Percentiles rank a stretch among this genome's conserved stretches.
phyloP scores from a whole-genome alignment of 2,888 invertebrate genomes.

The Pachliopta kotzebuea region DNA sequence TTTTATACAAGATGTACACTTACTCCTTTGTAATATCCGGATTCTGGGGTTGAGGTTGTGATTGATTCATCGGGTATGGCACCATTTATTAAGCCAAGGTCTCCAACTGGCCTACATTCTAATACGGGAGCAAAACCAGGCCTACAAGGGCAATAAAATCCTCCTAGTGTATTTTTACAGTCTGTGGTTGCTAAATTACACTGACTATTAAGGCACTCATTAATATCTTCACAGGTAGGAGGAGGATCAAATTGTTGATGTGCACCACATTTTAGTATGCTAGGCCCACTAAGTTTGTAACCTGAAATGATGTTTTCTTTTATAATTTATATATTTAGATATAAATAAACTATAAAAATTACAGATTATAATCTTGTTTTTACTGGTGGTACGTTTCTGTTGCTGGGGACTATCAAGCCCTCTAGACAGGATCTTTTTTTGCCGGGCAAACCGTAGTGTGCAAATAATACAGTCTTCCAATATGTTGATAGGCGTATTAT shows the following conservation, averaged over 20 bases:
- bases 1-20: slow-evolving; percentile 42
- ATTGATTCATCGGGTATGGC: slow-evolving; percentile 95
- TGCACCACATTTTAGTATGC: slow-evolving; percentile 91
- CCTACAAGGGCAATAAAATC: slow-evolving; percentile 93
- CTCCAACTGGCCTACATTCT: slow-evolving; percentile 94
- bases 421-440: too few relatives aligned
- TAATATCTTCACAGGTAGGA: slow-evolving; percentile 94
- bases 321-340: background rate
- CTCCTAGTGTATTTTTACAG: slow-evolving; percentile 93
- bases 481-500: too few relatives aligned
- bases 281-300: slow-evolving; percentile 91
- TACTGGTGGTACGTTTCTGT: too few relatives aligned
- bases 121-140: slow-evolving; percentile 91
- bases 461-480: too few relatives aligned
- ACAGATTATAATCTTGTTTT: too few relatives aligned
- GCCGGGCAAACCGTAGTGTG: too few relatives aligned
- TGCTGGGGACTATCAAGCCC: too few relatives aligned
- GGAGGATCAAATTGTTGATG: slow-evolving; percentile 90
- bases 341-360: background rate
- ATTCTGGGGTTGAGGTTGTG: slow-evolving; percentile 89
- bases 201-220: slow-evolving; percentile 93
- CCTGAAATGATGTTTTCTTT: slow-evolving; percentile 64
- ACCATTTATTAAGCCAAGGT: slow-evolving; percentile 92
- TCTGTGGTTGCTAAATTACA: slow-evolving; percentile 95
- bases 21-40: slow-evolving; percentile 90